These are phyloP conservation scores for Meriones unguiculatus DNA, from an alignment of 2,113 vertebrate genomes.

Conservation along the genomic window DNA sequence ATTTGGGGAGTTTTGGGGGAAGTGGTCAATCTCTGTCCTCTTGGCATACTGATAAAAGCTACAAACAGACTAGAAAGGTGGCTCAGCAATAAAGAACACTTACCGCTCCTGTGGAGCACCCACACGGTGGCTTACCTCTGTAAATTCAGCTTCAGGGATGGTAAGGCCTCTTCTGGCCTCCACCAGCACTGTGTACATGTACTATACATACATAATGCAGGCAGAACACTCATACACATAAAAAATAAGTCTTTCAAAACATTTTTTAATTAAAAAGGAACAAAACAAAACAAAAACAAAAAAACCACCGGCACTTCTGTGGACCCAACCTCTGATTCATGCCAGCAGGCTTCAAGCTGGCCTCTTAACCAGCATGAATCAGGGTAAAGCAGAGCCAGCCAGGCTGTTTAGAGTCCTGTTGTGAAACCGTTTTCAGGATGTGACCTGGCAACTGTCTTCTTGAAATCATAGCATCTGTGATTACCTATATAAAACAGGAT, in stretches of 20 bases:
- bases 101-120: too few relatives aligned
- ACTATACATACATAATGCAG: neutral
- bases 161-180: neutral
- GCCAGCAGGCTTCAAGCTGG: too few relatives aligned
- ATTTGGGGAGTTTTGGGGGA: neutral
- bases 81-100: neutral
- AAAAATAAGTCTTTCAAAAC: neutral
- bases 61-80: neutral
- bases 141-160: neutral
- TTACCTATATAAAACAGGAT: neutral
- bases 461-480: neutral
- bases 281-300: neutral
- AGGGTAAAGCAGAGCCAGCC: neutral
- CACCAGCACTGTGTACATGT: neutral
- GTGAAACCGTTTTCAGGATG: neutral
- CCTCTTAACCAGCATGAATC: neutral
- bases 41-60: neutral
- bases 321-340: neutral
- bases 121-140: neutral
- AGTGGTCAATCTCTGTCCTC: neutral
- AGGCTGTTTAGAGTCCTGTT: neutral
- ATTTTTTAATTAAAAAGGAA: neutral
- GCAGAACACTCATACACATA: neutral
- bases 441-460: neutral
- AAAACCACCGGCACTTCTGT: neutral